Conservation (phyloP, 2,888 invertebrate genomes). For the Aelia acuminata region DNA sequence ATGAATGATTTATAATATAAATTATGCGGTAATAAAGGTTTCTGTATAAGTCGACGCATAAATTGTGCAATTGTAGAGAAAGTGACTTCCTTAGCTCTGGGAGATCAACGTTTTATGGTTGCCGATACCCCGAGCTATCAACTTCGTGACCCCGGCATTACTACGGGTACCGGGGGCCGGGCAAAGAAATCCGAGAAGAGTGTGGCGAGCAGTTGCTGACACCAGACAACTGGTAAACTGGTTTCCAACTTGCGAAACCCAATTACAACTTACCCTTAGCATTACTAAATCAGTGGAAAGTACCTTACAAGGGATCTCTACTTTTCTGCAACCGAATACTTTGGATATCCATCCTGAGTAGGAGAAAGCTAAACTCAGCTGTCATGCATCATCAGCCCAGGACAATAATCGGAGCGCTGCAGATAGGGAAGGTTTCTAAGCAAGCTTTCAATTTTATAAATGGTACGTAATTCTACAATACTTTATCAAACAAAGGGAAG, state of each 20-base stretch:
- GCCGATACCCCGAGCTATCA: background rate
- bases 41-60: background rate
- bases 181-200: background rate
- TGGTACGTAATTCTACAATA: too few relatives aligned
- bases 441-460: too few relatives aligned
- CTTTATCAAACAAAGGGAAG: too few relatives aligned
- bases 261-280: slow-evolving; percentile 15
- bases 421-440: too few relatives aligned
- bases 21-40: background rate
- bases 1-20: too few relatives aligned
- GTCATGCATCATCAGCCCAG: background rate
- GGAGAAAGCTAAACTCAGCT: background rate
- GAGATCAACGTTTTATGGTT: background rate
- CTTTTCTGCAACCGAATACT: background rate
- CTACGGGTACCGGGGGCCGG: background rate
- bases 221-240: background rate
- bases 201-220: background rate
- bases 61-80: background rate
- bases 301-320: background rate
- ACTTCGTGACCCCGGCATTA: background rate
- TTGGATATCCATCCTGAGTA: background rate
- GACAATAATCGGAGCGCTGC: background rate
- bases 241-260: slow-evolving; percentile 7
- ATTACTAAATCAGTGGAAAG: slow-evolving; percentile 38
- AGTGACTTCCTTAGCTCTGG: background rate